A percentile compares a stretch with the other conserved stretches of the same genome.
Conservation (phyloP, 2,888 invertebrate species). For the Clepsis dumicolana region DNA sequence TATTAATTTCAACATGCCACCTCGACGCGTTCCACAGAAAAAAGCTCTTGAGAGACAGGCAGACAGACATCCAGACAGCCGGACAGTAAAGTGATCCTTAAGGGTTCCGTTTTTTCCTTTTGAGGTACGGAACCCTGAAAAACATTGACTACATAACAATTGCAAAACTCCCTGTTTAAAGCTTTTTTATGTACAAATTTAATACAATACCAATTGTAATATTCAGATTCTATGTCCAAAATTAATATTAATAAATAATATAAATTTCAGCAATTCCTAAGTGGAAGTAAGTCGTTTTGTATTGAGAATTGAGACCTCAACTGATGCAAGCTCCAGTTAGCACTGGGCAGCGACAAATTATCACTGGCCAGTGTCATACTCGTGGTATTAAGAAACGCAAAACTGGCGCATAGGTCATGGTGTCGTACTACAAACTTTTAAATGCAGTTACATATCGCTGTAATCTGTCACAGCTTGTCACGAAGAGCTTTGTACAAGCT, state of each 20-base stretch:
- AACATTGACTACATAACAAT: too few relatives aligned
- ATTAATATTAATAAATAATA: too few relatives aligned
- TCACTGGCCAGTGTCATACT: constrained; percentile 22
- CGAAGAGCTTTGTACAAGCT: neutral
- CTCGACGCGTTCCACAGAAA: too few relatives aligned
- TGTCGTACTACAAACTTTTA: neutral
- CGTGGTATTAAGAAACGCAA: constrained; percentile 25
- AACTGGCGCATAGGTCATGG: constrained; percentile 36
- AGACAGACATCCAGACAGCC: too few relatives aligned
- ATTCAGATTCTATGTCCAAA: neutral
- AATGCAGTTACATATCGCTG: neutral
- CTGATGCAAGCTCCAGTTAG: constrained; percentile 36
- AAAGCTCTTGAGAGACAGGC: too few relatives aligned
- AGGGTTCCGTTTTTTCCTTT: too few relatives aligned
- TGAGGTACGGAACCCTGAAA: too few relatives aligned
- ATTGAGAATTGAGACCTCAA: neutral
- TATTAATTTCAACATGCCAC: too few relatives aligned
- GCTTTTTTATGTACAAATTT: too few relatives aligned
- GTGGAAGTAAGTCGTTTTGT: constrained; percentile 1
- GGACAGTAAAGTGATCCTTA: too few relatives aligned
- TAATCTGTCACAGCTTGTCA: neutral
- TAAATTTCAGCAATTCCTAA: neutral
- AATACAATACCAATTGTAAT: too few relatives aligned
- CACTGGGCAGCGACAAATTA: constrained; percentile 29
- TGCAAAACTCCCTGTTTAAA: too few relatives aligned